phyloP scores from a whole-genome alignment of 2,113 vertebrate genomes.

The Pantherophis guttatus region DNA sequence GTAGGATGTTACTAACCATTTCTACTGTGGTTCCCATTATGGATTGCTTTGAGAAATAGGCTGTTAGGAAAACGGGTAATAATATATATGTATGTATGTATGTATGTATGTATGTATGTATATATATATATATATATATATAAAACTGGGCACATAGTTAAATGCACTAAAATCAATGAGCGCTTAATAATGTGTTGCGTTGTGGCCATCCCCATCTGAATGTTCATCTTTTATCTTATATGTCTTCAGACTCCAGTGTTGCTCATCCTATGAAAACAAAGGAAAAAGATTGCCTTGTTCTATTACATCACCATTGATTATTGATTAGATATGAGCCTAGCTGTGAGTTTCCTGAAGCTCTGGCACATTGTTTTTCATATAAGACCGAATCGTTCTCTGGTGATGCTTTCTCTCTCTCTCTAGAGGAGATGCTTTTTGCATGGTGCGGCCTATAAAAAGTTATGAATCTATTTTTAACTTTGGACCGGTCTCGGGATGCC shows the following conservation, averaged over 20 bases:
- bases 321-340: not conserved
- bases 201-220: not conserved
- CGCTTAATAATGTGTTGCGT: not conserved
- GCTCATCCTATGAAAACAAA: not conserved
- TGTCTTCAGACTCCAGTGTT: not conserved
- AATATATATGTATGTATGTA: too few species aligned
- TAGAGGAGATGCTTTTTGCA: not conserved
- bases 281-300: not conserved
- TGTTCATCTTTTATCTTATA: not conserved
- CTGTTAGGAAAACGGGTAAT: not conserved
- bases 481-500: not conserved
- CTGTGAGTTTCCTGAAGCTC: not conserved
- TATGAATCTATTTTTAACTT: constrained; percentile 1
- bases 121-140: too few species aligned
- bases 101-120: too few species aligned
- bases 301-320: not conserved
- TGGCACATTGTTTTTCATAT: not conserved
- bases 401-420: not conserved
- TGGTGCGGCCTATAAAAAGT: not conserved
- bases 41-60: not conserved
- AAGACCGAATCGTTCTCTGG: not conserved
- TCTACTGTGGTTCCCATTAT: not conserved
- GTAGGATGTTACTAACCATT: not conserved
- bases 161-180: constrained; percentile 9
- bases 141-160: not conserved